A percentile compares a stretch with the other conserved stretches of the same genome.
Conservation (phyloP, 1,140 invertebrate species). For the Muscidifurax raptorellus region DNA sequence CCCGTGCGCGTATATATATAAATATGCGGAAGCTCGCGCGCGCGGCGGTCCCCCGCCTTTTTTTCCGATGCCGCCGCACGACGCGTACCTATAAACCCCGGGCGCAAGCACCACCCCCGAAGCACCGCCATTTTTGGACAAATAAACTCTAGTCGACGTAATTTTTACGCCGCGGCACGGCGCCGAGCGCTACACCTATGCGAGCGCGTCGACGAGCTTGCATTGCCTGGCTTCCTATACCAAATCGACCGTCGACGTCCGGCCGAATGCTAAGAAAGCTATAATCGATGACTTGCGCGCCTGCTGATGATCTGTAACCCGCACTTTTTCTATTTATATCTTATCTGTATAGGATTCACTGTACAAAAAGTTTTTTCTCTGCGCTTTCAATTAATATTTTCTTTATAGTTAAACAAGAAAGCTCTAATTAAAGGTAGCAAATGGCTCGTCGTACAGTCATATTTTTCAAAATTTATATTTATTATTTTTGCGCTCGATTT, state of each 20-base stretch:
- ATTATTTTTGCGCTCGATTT: no score
- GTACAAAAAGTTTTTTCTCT: not conserved
- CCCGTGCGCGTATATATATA: constrained; percentile 32
- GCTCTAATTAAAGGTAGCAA: no score
- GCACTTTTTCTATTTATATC: no score
- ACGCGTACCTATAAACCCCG: constrained; percentile 67
- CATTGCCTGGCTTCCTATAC: constrained; percentile 37
- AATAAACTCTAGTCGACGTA: constrained; percentile 76
- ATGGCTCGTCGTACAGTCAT: no score
- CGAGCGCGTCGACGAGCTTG: constrained; percentile 64
- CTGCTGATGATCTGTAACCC: not conserved
- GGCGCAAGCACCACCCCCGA: constrained; percentile 72
- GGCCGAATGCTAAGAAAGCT: not conserved
- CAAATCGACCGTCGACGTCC: constrained; percentile 11
- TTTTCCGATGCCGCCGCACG: constrained; percentile 60
- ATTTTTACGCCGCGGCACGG: constrained; percentile 72
- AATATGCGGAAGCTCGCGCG: constrained; percentile 33
- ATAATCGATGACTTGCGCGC: no score
- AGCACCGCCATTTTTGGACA: constrained; percentile 75
- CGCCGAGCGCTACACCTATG: constrained; percentile 52
- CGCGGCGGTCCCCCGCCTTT: constrained; percentile 68
- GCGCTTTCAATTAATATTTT: no score
- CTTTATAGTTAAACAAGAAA: no score
- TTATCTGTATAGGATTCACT: no score
- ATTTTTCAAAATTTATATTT: no score